Conservation (phyloP, 53 echinoderm and acorn worm genomes). For the Astropecten irregularis region DNA sequence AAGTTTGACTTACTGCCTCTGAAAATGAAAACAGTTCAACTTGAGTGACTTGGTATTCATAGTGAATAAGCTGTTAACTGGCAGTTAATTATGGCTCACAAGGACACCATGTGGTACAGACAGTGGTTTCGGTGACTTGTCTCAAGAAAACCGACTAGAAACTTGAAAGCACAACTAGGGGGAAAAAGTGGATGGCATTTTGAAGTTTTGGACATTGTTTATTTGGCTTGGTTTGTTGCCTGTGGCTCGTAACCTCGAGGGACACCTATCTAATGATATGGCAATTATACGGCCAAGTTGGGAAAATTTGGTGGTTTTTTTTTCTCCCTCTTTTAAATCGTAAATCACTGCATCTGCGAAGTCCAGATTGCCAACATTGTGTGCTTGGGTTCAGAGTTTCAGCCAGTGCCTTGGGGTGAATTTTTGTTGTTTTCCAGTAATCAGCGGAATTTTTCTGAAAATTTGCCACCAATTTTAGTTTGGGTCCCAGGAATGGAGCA, state of each 20-base stretch:
- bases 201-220: conserved; percentile 19
- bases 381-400: not conserved
- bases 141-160: not conserved
- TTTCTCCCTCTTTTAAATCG: not conserved
- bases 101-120: not conserved
- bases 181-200: conserved; percentile 3
- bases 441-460: conserved; percentile 19
- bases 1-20: not conserved
- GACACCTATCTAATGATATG: conserved; percentile 20
- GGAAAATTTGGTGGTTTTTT: not conserved
- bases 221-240: conserved; percentile 46
- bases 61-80: not conserved
- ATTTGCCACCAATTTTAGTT: conserved; percentile 1
- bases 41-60: not conserved
- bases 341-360: not conserved
- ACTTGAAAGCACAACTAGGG: not conserved
- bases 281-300: conserved; percentile 37
- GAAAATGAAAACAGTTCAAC: not conserved
- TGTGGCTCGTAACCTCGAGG: not conserved
- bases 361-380: not conserved
- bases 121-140: not conserved
- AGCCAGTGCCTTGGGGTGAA: not conserved
- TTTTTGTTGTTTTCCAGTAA: conserved; percentile 32
- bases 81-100: not conserved
- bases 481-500: not conserved